Base-by-base conservation (phyloP, 2,113 vertebrate genomes). In the Barbus barbus region DNA sequence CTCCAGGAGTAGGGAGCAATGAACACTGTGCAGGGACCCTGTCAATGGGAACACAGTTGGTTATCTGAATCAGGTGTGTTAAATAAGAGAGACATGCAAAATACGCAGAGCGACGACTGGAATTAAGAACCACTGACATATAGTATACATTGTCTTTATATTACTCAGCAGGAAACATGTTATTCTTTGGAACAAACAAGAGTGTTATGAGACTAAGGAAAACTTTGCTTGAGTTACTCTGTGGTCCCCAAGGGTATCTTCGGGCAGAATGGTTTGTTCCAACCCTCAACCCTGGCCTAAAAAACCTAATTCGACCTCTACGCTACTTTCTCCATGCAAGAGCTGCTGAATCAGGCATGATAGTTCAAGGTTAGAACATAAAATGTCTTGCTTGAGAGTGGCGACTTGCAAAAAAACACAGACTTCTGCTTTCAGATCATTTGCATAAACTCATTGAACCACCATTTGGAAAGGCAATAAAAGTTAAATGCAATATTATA, bases 201-300 rank as follows among this genome's bases (percentile, higher is more conserved):
- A n/a, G n/a, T n/a, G n/a, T n/a, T n/a, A n/a, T n/a, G n/a, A n/a
- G n/a, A n/a, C n/a, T n/a, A n/a, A n/a, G n/a, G 11, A 80, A 38
- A 67, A 80, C 41, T 58, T 33, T 56, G 75, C 28, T 51, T 46
- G 78, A 33, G 78, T 48, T 51, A 80, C 26, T 80, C 9, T 22
- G 24, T 80, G 60, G 78, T 48, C 22, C 78, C 41, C 61, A 48
- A n/a, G 60, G 78, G 78, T 28, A 51, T 67, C 5, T 67, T 48
- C 11, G 41, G 41, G 14, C 5, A 18, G 22, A 26, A 78, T 61
- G 33, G 77, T 26, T 44, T 63, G 77, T 67, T 48, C 78, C 36
- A 16, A 61, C 53, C 77, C 24, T 80, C 6, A 48, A 80, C 78
- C 41, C 41, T 48, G 41, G n/a, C 38, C 26, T 51, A 60, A 65